Base-by-base conservation (phyloP, 2,888 invertebrate genomes). In the Pyrgus malvae region DNA sequence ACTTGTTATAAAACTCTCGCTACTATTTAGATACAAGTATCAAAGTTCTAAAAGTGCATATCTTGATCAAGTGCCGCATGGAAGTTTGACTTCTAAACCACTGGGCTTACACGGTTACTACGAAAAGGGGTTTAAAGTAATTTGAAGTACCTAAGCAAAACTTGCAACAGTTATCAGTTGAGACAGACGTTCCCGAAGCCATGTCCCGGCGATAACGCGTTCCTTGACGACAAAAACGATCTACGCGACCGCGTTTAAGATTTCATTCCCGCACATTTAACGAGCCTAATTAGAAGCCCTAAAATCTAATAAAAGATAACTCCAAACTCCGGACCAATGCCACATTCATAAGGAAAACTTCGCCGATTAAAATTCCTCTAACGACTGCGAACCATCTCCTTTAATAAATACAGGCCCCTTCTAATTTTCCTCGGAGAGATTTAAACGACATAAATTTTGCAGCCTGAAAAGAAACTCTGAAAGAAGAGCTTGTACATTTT, bases 401-500 rank as follows among this genome's bases (percentile, higher is more conserved):
- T 84, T 88, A 85, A 88, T 88, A 88, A 88, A 89, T 86, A 87
- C 84, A 80, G 79, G 74, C 64, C 83, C 80, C 78, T 77, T 83
- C 82, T 86, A 88, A 89, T 88, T 88, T 90, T 79, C 87, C 81
- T 82, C 64, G 67, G 82, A 80, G 83, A 89, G 87, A 89, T 89
- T 89, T 88, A 86, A 80, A 78, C 80, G 71, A 74, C 69, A 89
- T 89, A 89, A 87, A 89, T 89, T 88, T 80, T 80, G 76, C 75
- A 82, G 69, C 72, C 84, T 84, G 83, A 88, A 89, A 90, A 89
- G 88, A 89, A 89, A 89, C 85, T 86, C 82, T 68, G 76, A 84
- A 88, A 88, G 86, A 87, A 87, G 84, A 80, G 75, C 84, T 85
- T 85, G 83, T 83, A 87, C 87, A 87, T 84, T 90, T 88, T 90